Conservation (phyloP, 1,140 invertebrate genomes). For the Procambarus virginalis region DNA sequence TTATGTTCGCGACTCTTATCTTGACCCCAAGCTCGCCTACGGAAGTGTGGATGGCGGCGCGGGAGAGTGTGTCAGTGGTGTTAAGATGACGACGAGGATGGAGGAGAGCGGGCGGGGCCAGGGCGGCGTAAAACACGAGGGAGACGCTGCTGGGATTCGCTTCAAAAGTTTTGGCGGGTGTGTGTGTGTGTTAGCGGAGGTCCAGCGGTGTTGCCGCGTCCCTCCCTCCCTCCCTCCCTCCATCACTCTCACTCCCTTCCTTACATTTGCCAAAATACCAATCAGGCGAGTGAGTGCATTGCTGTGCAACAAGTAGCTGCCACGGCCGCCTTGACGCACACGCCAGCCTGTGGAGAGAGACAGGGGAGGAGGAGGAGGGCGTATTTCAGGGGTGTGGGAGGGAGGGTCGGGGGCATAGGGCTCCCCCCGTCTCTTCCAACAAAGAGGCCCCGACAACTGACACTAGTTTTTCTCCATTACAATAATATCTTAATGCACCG, state of each 20-base stretch:
- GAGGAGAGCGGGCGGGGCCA: neutral
- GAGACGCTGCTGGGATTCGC: conserved; percentile 4
- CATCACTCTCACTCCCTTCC: conserved; percentile 46
- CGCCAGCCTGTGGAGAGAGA: conserved; percentile 8
- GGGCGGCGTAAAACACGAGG: conserved; percentile 16
- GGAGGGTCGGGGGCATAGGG: neutral
- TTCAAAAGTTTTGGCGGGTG: conserved; percentile 63
- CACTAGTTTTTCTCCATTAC: conserved; percentile 10
- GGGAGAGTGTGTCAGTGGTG: conserved; percentile 36
- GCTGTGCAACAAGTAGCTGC: conserved; percentile 64
- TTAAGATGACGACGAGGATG: conserved; percentile 19
- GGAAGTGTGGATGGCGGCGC: conserved; percentile 31
- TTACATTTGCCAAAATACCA: conserved; percentile 67
- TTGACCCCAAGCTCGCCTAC: conserved; percentile 35
- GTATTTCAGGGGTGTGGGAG: conserved; percentile 19
- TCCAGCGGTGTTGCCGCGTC: conserved; percentile 20
- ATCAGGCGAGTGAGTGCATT: conserved; percentile 67
- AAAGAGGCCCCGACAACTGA: conserved; percentile 22
- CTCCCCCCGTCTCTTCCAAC: neutral
- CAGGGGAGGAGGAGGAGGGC: conserved; percentile 17
- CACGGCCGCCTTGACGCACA: conserved; percentile 48
- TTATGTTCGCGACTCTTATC: conserved; percentile 60
- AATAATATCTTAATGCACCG: conserved; percentile 11
- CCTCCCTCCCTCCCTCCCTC: conserved; percentile 2
- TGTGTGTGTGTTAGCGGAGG: conserved; percentile 33